Conservation (phyloP, 64 coral and sea anemone genomes). For the Trachythela sp. region DNA sequence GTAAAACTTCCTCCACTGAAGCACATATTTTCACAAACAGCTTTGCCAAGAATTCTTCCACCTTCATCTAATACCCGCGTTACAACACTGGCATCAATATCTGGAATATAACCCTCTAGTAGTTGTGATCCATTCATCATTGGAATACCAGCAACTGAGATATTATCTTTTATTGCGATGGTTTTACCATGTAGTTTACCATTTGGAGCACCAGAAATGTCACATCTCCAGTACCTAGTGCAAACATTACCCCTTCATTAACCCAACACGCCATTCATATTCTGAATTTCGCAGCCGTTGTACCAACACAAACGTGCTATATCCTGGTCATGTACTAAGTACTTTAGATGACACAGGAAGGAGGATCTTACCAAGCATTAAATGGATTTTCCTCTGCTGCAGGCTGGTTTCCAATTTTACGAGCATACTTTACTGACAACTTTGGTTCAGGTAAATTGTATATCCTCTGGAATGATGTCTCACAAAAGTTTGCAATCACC, state of each 20-base stretch:
- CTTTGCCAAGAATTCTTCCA: constrained; percentile 70
- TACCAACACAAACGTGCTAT: no score
- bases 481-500: no score
- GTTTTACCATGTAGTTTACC: constrained; percentile 67
- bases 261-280: not conserved
- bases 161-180: constrained; percentile 32
- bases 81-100: constrained; percentile 51
- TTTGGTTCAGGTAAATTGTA: no score
- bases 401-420: constrained; percentile 43
- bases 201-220: constrained; percentile 54
- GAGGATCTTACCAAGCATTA: constrained; percentile 49
- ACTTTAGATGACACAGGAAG: no score
- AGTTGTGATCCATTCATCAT: constrained; percentile 57
- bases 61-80: constrained; percentile 76
- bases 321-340: no score
- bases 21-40: constrained; percentile 71
- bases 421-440: constrained; percentile 62
- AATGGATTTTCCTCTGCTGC: constrained; percentile 43
- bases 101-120: constrained; percentile 55
- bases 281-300: no score
- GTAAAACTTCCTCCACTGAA: constrained; percentile 64
- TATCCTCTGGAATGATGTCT: no score
- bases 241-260: not conserved
- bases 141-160: constrained; percentile 54
- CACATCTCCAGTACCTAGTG: constrained; percentile 70